Evolutionary conservation across 2,113 vertebrate species (phyloP).

Genomic region (Sinocyclocheilus anshuiensis): DNA sequence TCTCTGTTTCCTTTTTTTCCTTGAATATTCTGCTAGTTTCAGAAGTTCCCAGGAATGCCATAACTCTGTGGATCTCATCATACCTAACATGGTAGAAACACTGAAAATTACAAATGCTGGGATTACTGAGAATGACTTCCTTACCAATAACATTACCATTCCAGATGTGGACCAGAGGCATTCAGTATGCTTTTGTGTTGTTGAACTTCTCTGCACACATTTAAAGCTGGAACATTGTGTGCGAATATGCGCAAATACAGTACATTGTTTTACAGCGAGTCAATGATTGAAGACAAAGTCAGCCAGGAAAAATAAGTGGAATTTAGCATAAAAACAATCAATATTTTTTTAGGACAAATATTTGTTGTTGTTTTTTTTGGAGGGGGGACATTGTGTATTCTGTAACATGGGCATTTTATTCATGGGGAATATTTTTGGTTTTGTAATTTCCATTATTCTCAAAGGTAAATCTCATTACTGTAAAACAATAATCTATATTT

Average conservation of each 20-base stretch:
- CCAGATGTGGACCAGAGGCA: constrained; percentile 60
- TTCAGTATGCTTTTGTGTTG: constrained; percentile 51
- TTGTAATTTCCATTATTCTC: background rate
- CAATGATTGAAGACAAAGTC: background rate
- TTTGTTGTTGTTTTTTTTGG: background rate
- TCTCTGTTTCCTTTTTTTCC: constrained; percentile 24
- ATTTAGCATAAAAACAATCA: background rate
- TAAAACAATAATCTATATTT: too few species aligned
- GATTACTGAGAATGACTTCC: constrained; percentile 59
- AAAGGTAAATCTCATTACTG: too few species aligned
- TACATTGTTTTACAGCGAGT: background rate
- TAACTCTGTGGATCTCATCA: constrained; percentile 65
- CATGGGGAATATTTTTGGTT: background rate
- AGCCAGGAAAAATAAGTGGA: background rate
- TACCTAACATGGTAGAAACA: constrained; percentile 65
- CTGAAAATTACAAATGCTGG: constrained; percentile 62
- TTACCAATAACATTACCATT: constrained; percentile 60
- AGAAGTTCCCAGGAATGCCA: constrained; percentile 64
- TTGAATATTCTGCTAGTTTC: constrained; percentile 61
- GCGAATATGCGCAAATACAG: background rate
- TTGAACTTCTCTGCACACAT: constrained; percentile 34
- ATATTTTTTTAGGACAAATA: background rate
- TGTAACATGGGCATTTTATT: background rate
- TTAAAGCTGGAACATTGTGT: background rate
- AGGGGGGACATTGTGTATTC: background rate